Conservation (phyloP, 2,113 vertebrate species). For the Cynocephalus volans region DNA sequence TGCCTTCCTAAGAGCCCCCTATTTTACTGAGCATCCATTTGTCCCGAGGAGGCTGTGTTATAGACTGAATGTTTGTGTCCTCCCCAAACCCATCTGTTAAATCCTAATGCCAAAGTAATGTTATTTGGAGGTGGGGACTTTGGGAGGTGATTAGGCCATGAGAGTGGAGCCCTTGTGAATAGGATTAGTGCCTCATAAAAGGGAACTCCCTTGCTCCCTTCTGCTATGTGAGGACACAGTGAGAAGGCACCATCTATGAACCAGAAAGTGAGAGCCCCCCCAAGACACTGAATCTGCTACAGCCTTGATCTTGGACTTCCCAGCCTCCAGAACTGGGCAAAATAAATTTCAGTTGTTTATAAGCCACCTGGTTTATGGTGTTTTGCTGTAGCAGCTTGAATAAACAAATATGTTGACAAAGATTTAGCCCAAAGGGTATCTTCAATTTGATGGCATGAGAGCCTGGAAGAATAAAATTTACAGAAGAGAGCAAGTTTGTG, state of each 20-base stretch:
- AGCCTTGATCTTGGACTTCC: background rate
- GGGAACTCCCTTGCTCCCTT: background rate
- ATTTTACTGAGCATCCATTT: background rate
- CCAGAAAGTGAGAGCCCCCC: background rate
- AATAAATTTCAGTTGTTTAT: background rate
- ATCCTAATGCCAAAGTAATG: background rate
- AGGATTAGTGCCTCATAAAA: background rate
- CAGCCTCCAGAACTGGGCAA: no score
- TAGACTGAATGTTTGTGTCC: background rate
- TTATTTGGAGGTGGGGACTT: background rate
- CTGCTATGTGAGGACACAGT: background rate
- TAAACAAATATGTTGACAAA: background rate
- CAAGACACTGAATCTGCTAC: background rate
- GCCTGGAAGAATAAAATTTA: background rate
- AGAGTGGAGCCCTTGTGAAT: background rate
- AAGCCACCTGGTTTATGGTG: background rate
- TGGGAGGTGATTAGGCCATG: background rate
- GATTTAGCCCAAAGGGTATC: background rate
- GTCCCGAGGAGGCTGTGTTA: background rate
- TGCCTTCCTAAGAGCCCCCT: background rate
- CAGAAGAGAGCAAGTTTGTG: background rate
- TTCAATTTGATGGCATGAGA: background rate
- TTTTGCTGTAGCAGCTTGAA: background rate
- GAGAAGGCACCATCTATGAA: background rate
- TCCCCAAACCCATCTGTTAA: background rate